Evolutionary conservation across 2,797 vertebrate genomes (phyloP).

Genomic region (Chiloscyllium punctatum): DNA sequence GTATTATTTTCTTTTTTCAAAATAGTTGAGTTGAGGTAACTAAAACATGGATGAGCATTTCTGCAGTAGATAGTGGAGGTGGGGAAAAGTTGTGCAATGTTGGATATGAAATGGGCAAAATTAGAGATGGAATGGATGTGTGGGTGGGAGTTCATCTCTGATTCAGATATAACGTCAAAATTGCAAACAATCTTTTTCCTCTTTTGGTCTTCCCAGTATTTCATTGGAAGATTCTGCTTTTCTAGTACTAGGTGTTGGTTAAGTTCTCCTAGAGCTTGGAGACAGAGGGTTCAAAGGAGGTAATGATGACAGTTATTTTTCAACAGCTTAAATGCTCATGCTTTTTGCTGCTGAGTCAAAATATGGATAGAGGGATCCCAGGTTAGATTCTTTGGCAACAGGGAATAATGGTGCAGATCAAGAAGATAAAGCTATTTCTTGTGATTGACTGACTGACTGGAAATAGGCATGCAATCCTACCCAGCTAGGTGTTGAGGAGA

Average conservation of each 20-base stretch:
- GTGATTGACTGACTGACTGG: neutral
- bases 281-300: neutral
- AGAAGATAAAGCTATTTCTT: neutral
- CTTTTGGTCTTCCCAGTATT: neutral
- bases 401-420: neutral
- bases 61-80: too few relatives aligned
- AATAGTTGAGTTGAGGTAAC: too few relatives aligned
- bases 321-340: neutral
- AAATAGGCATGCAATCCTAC: neutral
- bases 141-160: neutral
- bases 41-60: too few relatives aligned
- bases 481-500: neutral
- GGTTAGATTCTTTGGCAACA: neutral
- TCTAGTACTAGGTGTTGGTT: neutral
- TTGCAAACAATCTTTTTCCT: neutral
- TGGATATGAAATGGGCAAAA: too few relatives aligned
- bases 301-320: neutral
- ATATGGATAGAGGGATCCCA: neutral
- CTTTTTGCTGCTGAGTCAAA: neutral
- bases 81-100: too few relatives aligned
- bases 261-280: neutral
- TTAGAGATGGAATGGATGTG: neutral
- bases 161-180: neutral
- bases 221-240: neutral
- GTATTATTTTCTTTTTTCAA: too few relatives aligned